Conservation (phyloP, 2,888 invertebrate species). For the Drosophila kambysellisi region DNA sequence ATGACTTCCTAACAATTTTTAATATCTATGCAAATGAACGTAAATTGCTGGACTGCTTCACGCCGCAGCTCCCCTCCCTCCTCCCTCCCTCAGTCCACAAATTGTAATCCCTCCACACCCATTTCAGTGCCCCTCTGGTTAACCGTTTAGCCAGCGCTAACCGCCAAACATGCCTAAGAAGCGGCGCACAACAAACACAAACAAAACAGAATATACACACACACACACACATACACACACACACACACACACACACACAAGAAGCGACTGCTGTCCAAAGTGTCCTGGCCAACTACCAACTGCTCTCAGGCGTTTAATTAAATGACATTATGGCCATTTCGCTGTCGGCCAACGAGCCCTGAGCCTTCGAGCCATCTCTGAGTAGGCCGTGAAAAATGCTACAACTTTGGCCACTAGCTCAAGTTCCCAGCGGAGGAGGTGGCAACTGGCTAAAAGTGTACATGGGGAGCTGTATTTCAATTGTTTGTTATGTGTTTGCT, state of each 20-base stretch:
- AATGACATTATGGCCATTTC: slow-evolving; percentile 79
- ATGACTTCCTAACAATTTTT: slow-evolving; percentile 83
- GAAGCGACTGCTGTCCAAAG: slow-evolving; percentile 8
- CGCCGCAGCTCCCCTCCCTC: slow-evolving; percentile 16
- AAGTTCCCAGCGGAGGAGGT: neutral
- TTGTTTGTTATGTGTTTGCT: slow-evolving; percentile 50
- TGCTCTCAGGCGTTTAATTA: slow-evolving; percentile 81
- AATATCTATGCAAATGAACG: slow-evolving; percentile 83
- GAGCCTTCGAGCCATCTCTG: slow-evolving; percentile 7
- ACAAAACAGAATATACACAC: neutral
- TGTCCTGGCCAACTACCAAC: slow-evolving; percentile 53
- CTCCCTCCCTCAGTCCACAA: slow-evolving; percentile 17
- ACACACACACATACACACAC: neutral
- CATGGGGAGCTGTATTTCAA: slow-evolving; percentile 74
- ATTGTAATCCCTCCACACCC: slow-evolving; percentile 33
- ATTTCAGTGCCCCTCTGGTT: slow-evolving; percentile 55
- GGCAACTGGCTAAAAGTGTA: slow-evolving; percentile 55
- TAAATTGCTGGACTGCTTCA: slow-evolving; percentile 75
- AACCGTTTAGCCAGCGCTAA: slow-evolving; percentile 76
- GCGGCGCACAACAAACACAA: neutral
- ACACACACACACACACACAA: slow-evolving; percentile 4
- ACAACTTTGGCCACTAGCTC: slow-evolving; percentile 45
- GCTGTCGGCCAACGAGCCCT: slow-evolving; percentile 43
- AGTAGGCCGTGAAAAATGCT: slow-evolving; percentile 71
- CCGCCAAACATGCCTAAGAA: slow-evolving; percentile 47